phyloP scores from a whole-genome alignment of 2,797 vertebrate genomes.

The Cyprinodon diabolis region DNA sequence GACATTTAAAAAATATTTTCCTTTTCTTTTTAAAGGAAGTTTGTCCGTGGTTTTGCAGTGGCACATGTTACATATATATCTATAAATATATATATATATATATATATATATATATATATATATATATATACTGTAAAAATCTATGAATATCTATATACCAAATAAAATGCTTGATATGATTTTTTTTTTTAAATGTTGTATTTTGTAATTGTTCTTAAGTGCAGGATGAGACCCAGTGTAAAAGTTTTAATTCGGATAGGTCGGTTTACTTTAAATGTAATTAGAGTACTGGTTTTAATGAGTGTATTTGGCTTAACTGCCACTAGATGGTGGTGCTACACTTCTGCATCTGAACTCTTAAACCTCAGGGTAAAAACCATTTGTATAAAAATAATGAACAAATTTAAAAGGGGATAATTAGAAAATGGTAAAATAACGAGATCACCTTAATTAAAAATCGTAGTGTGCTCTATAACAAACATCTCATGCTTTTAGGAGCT shows the following conservation, averaged over 20 bases:
- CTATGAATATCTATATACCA: constrained; percentile 84
- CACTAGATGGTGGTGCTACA: constrained; percentile 47
- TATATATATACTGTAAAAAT: constrained; percentile 79
- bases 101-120: constrained; percentile 45
- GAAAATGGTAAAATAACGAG: background rate
- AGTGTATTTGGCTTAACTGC: constrained; percentile 21
- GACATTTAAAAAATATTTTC: constrained; percentile 66
- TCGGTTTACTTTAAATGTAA: constrained; percentile 80
- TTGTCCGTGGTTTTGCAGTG: constrained; percentile 88
- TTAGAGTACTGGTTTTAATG: constrained; percentile 76
- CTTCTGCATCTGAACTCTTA: constrained; percentile 10
- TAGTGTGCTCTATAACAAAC: background rate
- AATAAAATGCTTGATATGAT: constrained; percentile 97
- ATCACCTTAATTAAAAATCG: background rate
- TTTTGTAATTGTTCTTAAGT: constrained; percentile 77
- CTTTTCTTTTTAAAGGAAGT: constrained; percentile 78
- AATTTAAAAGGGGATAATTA: background rate
- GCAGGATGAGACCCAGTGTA: constrained; percentile 65
- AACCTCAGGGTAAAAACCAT: background rate
- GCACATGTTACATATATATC: constrained; percentile 87
- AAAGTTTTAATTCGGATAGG: background rate
- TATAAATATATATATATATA: constrained; percentile 63
- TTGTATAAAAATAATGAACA: too few relatives aligned
- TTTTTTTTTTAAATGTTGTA: constrained; percentile 87
- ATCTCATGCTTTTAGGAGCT: background rate